Evolutionary conservation across 64 coral and sea anemone species (phyloP).

Genomic region (Porites australiensis): DNA sequence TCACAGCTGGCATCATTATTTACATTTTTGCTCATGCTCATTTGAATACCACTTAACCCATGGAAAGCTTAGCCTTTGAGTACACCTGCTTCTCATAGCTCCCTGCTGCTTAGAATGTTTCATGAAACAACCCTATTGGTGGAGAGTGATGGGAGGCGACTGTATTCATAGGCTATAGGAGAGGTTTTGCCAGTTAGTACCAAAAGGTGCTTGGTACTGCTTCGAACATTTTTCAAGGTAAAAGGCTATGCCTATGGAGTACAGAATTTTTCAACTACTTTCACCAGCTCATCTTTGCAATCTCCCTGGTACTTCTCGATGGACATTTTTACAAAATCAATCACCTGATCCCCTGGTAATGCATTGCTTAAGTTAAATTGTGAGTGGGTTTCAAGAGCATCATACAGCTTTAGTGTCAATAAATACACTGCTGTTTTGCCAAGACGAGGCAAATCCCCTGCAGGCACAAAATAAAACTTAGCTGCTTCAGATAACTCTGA

Average conservation of each 20-base stretch:
- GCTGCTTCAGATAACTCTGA: background rate
- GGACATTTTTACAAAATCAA: background rate
- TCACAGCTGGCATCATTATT: no score
- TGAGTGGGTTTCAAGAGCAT: background rate
- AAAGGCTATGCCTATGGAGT: background rate
- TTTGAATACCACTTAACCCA: no score
- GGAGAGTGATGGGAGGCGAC: no score
- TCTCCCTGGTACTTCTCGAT: background rate
- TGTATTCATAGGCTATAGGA: no score
- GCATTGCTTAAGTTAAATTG: slow-evolving; percentile 21
- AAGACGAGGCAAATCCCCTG: no score
- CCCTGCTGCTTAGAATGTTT: no score
- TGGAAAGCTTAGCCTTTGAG: no score
- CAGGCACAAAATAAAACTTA: background rate
- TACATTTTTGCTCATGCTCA: no score
- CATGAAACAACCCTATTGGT: no score
- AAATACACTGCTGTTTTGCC: background rate
- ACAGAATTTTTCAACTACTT: background rate
- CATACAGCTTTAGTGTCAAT: slow-evolving; percentile 3
- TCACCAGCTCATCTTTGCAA: background rate
- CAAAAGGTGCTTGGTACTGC: no score
- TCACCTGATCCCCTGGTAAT: background rate
- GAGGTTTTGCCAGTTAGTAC: no score
- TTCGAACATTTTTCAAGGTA: background rate
- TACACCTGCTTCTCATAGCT: no score